Percentiles rank a stretch among this genome's conserved stretches.
Conservation (phyloP, 1,140 invertebrate genomes). For the Dufourea novaeangliae region DNA sequence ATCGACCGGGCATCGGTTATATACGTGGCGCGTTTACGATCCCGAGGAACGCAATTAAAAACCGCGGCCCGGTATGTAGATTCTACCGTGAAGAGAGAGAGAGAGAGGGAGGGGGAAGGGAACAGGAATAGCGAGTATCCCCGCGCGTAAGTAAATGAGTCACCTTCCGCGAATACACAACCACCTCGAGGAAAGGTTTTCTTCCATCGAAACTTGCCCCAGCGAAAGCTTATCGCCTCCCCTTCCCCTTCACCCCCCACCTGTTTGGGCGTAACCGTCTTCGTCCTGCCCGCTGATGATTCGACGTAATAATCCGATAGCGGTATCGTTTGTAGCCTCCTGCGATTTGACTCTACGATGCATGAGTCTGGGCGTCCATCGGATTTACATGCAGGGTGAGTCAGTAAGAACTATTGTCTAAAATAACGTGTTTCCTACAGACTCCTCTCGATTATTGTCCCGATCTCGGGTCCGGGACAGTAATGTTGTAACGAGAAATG, state of each 20-base stretch:
- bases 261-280: not conserved
- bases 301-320: not conserved
- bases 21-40: constrained; percentile 69
- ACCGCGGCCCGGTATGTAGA: constrained; percentile 65
- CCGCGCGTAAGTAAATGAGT: constrained; percentile 52
- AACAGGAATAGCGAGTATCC: too few relatives aligned
- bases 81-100: constrained; percentile 63
- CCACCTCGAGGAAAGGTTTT: constrained; percentile 19
- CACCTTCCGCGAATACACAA: constrained; percentile 26
- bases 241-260: not conserved
- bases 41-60: constrained; percentile 68
- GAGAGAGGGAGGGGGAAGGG: too few relatives aligned
- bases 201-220: not conserved
- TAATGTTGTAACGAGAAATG: too few relatives aligned
- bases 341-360: not conserved
- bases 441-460: too few relatives aligned
- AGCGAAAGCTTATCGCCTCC: constrained; percentile 4
- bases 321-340: constrained; percentile 14
- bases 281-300: not conserved
- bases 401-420: too few relatives aligned
- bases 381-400: too few relatives aligned
- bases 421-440: too few relatives aligned
- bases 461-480: too few relatives aligned
- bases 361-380: too few relatives aligned
- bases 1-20: constrained; percentile 72